Percentiles rank a stretch among this genome's conserved stretches.
Evolutionary conservation across 2,888 invertebrate species (phyloP).

Genomic region (Pseudococcus longispinus): DNA sequence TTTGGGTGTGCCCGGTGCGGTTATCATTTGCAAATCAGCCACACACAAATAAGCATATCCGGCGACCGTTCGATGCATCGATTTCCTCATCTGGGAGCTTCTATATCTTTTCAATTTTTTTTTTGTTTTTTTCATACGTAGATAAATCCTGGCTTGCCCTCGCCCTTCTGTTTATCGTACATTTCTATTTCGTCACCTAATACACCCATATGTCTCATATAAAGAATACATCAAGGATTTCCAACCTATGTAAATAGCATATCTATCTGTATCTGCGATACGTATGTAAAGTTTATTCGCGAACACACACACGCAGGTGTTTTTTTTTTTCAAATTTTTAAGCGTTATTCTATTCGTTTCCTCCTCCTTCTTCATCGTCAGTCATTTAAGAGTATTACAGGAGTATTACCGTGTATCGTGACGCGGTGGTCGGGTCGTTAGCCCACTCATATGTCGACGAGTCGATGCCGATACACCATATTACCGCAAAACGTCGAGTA

Average conservation of each 20-base stretch:
- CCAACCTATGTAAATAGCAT: neutral
- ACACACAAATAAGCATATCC: neutral
- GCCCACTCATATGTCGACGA: conserved; percentile 10
- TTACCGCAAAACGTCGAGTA: neutral
- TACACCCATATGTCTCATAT: neutral
- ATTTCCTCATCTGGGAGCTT: neutral
- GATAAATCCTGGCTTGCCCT: neutral
- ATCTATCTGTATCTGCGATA: neutral
- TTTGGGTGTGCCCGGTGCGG: neutral
- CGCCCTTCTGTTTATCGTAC: neutral
- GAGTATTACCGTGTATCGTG: neutral
- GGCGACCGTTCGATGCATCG: neutral
- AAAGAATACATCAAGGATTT: neutral
- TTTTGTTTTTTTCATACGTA: neutral
- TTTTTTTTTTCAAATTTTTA: neutral
- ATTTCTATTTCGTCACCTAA: neutral
- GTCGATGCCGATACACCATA: neutral
- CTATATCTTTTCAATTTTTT: neutral
- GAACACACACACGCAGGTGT: neutral
- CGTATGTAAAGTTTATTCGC: neutral
- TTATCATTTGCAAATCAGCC: neutral
- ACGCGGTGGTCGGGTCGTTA: neutral
- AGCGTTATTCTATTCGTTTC: neutral
- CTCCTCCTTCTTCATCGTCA: neutral
- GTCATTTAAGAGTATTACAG: neutral